phyloP scores from a whole-genome alignment of 2,888 invertebrate species.

The Andrena chrysosceles region DNA sequence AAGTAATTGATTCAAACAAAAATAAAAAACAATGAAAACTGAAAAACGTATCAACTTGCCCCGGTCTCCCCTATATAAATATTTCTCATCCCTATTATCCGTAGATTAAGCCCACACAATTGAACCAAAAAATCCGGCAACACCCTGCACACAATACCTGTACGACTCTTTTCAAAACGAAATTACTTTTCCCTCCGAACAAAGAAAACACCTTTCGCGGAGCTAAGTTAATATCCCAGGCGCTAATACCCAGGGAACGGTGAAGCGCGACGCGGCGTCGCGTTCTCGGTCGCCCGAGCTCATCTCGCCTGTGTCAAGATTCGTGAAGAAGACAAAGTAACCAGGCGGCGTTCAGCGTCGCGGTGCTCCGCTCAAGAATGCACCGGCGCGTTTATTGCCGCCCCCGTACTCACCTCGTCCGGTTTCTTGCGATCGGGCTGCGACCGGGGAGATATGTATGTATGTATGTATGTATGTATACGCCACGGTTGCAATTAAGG shows the following conservation, averaged over 20 bases:
- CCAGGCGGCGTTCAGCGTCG: slow-evolving; percentile 39
- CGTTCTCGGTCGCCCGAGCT: slow-evolving; percentile 13
- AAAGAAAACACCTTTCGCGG: too few relatives aligned
- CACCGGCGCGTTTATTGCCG: slow-evolving; percentile 57
- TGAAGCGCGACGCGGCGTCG: not conserved
- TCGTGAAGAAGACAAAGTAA: slow-evolving; percentile 56
- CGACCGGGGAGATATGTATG: not conserved
- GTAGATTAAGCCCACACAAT: too few relatives aligned
- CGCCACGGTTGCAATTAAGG: slow-evolving; percentile 46
- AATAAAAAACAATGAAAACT: too few relatives aligned
- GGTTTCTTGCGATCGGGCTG: slow-evolving; percentile 49
- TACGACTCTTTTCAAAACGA: too few relatives aligned
- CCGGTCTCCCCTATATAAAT: too few relatives aligned
- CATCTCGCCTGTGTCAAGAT: slow-evolving; percentile 31
- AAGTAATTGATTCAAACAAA: too few relatives aligned
- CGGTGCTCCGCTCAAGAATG: slow-evolving; percentile 45
- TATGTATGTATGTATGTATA: not conserved
- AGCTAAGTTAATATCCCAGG: too few relatives aligned
- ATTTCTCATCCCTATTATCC: too few relatives aligned
- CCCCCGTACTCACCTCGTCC: slow-evolving; percentile 26
- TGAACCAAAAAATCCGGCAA: too few relatives aligned
- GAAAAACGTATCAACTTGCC: too few relatives aligned
- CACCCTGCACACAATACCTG: too few relatives aligned
- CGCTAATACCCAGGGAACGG: not conserved
- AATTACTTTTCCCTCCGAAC: too few relatives aligned